Percentiles rank a stretch among this genome's conserved stretches.
phyloP scores from a whole-genome alignment of 2,797 vertebrate species.

The Glyptemys insculpta region DNA sequence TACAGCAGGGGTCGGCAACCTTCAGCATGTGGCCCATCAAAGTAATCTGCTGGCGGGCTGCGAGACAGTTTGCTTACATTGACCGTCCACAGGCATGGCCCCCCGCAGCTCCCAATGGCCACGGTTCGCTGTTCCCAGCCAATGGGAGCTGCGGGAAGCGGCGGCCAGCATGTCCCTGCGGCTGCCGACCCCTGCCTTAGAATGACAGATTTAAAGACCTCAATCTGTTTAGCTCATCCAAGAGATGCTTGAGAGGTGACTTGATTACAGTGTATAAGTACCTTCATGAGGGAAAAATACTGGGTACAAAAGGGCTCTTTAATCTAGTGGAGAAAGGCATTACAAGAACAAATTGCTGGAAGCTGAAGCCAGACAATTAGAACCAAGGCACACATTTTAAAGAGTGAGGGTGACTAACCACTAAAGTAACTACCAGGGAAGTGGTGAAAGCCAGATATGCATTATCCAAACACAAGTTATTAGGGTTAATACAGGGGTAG shows the following conservation, averaged over 20 bases:
- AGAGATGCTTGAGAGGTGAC: neutral
- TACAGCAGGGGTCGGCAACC: no score
- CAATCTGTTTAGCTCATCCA: neutral
- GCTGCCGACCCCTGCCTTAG: accelerated
- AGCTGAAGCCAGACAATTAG: neutral
- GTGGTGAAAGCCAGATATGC: neutral
- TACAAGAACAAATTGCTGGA: neutral
- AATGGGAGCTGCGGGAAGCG: no score
- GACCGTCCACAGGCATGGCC: no score
- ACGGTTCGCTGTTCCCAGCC: no score
- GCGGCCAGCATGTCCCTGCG: no score
- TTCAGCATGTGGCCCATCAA: no score
- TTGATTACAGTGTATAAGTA: neutral
- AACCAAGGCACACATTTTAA: neutral
- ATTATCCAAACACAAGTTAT: neutral
- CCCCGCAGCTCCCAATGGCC: no score
- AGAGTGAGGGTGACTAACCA: neutral
- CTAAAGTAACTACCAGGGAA: neutral
- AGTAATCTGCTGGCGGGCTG: no score
- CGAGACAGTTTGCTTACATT: no score
- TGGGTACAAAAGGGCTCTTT: neutral
- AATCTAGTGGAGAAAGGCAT: accelerated
- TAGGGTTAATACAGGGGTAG: neutral
- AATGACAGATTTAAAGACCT: neutral
- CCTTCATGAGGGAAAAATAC: neutral